Conservation (phyloP, 2,888 invertebrate genomes). For the Himalopsyche japonica region DNA sequence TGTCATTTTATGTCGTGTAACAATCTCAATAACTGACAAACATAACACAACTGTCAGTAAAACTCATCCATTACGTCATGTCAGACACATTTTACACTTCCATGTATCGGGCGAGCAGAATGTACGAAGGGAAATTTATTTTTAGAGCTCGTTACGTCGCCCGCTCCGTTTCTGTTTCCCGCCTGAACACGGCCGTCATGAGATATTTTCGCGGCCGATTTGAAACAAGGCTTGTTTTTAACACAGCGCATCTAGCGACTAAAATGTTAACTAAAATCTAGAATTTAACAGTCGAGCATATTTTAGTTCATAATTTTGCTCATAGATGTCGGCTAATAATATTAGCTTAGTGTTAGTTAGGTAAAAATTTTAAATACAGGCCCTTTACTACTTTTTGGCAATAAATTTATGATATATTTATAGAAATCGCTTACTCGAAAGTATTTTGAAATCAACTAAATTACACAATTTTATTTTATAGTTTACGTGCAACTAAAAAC, state of each 20-base stretch:
- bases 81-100: constrained; percentile 51
- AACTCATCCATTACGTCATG: constrained; percentile 57
- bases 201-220: constrained; percentile 28
- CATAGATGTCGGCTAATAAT: not conserved
- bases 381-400: too few relatives aligned
- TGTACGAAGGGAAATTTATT: constrained; percentile 28
- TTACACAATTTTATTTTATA: too few relatives aligned
- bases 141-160: not conserved
- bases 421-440: too few relatives aligned
- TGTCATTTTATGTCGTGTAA: not conserved
- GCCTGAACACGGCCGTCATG: constrained; percentile 22
- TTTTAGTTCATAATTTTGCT: not conserved
- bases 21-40: constrained; percentile 17
- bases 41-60: constrained; percentile 35
- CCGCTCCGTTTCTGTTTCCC: constrained; percentile 26
- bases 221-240: not conserved
- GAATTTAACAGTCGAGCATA: not conserved
- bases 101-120: constrained; percentile 54
- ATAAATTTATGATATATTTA: too few relatives aligned
- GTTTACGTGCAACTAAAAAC: too few relatives aligned
- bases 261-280: not conserved
- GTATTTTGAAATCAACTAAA: too few relatives aligned
- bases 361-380: too few relatives aligned
- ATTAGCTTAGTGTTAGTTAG: too few relatives aligned
- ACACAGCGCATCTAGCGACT: not conserved